Evolutionary conservation across 2,888 invertebrate species (phyloP), one percentile per base, ranked within the genome.

Genomic region (Operophtera brumata): DNA sequence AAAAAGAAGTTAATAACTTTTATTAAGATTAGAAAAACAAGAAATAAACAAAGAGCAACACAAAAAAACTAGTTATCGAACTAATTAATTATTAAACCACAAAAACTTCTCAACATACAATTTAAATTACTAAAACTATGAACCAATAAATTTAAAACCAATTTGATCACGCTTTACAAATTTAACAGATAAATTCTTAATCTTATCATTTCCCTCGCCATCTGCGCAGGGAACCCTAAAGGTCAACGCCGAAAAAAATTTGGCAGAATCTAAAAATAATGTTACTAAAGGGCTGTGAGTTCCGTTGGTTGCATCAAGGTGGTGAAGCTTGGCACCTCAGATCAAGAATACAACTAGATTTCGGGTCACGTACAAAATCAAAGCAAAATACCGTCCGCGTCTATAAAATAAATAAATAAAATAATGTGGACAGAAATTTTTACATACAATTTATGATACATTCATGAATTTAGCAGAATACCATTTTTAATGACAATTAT

Each of bases 171-270:
- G 35, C 13, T 36, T 37, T 42, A 42, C 30, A 37, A 47, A 42
- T 32, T 13, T 28, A 55, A 61, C 59, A 59, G 61, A 58, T 61
- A 53, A 61, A 61, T 57, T 47, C 61, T 51, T 61, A 61, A 57
- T 61, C 63, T 63, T 63, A 63, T 63, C 62, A 56, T 13, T 28
- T 34, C 37, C 47, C 10, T 3, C 45, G 39, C 36, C 63, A 63
- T 63, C 63, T 63, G 63, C 63, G 47, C 20, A 32, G 32, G 14
- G 11, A 11, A 20, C 46, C 49, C 49, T 30, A 41, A 45, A 62
- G 61, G 63, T 63, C 53, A 59, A 49, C 12, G 55, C 57, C 44
- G 51, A 62, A 61, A 62, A 62, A 62, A 56, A 57, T 30, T 47
- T 59, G 40, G 50, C 55, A 48, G 57, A 57, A 56, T 53, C 14